These are phyloP conservation scores for Drosophila micromelanica DNA, from an alignment of 1,140 invertebrate species.

Conservation along the genomic window DNA sequence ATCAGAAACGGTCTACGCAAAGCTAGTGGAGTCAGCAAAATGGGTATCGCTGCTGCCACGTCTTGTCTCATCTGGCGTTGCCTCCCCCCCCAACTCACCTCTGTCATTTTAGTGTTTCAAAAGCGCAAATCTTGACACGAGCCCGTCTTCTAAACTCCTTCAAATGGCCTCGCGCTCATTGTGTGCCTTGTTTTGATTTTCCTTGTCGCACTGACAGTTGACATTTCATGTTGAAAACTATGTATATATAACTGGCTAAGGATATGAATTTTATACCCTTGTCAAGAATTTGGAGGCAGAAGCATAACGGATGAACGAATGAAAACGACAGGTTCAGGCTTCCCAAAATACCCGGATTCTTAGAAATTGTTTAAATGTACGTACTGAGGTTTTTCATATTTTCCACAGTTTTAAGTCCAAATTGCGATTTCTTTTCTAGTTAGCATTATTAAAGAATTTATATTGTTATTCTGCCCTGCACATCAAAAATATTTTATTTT, in stretches of 20 bases:
- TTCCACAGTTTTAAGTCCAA: no score
- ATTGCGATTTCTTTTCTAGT: no score
- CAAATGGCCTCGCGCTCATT: slow-evolving; percentile 41
- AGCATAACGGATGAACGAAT: no score
- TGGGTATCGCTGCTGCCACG: slow-evolving; percentile 4
- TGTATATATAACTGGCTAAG: slow-evolving; percentile 24
- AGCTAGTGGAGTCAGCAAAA: slow-evolving; percentile 27
- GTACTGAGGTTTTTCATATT: no score
- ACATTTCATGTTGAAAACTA: slow-evolving; percentile 70
- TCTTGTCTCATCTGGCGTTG: background rate
- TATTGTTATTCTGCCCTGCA: no score
- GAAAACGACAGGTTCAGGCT: background rate
- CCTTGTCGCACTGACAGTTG: slow-evolving; percentile 66
- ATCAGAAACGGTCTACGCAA: slow-evolving; percentile 29
- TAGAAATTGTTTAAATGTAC: no score
- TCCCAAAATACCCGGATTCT: background rate
- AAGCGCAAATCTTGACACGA: slow-evolving; percentile 69
- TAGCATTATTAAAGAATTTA: no score
- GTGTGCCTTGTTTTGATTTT: slow-evolving; percentile 74
- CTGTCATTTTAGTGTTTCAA: slow-evolving; percentile 72
- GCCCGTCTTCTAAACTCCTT: slow-evolving; percentile 25
- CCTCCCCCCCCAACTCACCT: slow-evolving; percentile 3
- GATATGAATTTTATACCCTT: slow-evolving; percentile 56
- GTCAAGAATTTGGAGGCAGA: slow-evolving; percentile 21
- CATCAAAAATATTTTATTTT: no score